Evolutionary conservation across 1,140 invertebrate species (phyloP).

Genomic region (Drosophila ficusphila): DNA sequence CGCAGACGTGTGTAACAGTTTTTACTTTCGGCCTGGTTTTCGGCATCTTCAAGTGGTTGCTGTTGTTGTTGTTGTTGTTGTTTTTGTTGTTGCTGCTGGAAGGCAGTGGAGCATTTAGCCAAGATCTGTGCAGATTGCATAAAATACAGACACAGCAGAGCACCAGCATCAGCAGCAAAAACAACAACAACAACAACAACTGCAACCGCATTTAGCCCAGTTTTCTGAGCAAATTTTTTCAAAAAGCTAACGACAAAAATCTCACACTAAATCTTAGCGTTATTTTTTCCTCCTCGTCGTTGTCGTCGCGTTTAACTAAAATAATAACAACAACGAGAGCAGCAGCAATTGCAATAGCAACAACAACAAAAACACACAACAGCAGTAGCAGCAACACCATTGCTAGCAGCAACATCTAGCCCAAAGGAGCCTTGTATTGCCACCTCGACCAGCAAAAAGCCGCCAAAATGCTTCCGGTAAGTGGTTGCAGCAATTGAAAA

Average conservation of each 20-base stretch:
- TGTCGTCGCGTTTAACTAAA: slow-evolving; percentile 44
- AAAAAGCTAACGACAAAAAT: slow-evolving; percentile 43
- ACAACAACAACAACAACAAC: slow-evolving; percentile 21
- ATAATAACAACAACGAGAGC: slow-evolving; percentile 29
- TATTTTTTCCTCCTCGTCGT: slow-evolving; percentile 39
- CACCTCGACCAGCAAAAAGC: slow-evolving; percentile 61
- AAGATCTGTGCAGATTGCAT: slow-evolving; percentile 65
- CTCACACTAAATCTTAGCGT: slow-evolving; percentile 43
- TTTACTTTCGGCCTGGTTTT: slow-evolving; percentile 72
- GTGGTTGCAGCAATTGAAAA: slow-evolving; percentile 32
- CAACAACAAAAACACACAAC: slow-evolving; percentile 9
- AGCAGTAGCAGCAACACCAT: slow-evolving; percentile 3
- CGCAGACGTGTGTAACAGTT: slow-evolving; percentile 78
- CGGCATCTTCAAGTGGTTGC: slow-evolving; percentile 27
- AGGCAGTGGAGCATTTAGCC: slow-evolving; percentile 60
- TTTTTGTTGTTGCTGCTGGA: slow-evolving; percentile 15
- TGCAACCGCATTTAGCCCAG: slow-evolving; percentile 48
- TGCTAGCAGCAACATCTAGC: slow-evolving; percentile 30
- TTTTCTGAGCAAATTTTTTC: slow-evolving; percentile 53
- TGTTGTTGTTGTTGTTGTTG: slow-evolving; percentile 28
- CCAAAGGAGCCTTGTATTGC: slow-evolving; percentile 42
- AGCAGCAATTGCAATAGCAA: slow-evolving; percentile 2
- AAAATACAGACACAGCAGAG: slow-evolving; percentile 44
- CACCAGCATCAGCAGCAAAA: slow-evolving; percentile 20
- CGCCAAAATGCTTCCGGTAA: slow-evolving; percentile 79